These are phyloP conservation scores for Chouioia cunea DNA, from an alignment of 2,888 invertebrate genomes.

Conservation along the genomic window DNA sequence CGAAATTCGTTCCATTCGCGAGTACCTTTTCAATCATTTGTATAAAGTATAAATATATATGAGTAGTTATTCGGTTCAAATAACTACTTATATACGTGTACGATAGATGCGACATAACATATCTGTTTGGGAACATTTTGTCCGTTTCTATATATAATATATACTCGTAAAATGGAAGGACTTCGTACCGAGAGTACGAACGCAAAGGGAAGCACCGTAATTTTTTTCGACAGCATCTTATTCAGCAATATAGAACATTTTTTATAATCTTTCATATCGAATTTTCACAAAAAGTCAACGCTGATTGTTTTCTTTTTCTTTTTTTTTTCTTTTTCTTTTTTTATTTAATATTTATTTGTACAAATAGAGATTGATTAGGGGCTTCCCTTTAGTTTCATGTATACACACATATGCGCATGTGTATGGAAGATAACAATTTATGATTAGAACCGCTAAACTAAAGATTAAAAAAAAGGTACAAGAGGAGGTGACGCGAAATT, in stretches of 20 bases:
- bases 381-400: not conserved
- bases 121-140: not conserved
- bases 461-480: constrained; percentile 26
- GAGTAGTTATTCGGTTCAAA: no score
- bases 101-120: no score
- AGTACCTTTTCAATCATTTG: not conserved
- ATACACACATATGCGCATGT: constrained; percentile 19
- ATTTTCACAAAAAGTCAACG: not conserved
- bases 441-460: constrained; percentile 21
- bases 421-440: constrained; percentile 35
- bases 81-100: no score
- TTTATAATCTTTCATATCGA: constrained; percentile 12
- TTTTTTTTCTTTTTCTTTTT: not conserved
- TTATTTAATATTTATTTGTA: constrained; percentile 17
- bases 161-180: constrained; percentile 10
- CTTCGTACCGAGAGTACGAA: constrained; percentile 4
- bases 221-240: no score
- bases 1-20: not conserved
- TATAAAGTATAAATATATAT: no score
- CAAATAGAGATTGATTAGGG: not conserved
- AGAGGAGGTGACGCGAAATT: constrained; percentile 23
- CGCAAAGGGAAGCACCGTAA: not conserved
- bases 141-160: not conserved
- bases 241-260: not conserved
- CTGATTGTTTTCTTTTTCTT: not conserved